Base-by-base conservation (phyloP, 1,140 invertebrate genomes). In the Eupeodes corollae region DNA sequence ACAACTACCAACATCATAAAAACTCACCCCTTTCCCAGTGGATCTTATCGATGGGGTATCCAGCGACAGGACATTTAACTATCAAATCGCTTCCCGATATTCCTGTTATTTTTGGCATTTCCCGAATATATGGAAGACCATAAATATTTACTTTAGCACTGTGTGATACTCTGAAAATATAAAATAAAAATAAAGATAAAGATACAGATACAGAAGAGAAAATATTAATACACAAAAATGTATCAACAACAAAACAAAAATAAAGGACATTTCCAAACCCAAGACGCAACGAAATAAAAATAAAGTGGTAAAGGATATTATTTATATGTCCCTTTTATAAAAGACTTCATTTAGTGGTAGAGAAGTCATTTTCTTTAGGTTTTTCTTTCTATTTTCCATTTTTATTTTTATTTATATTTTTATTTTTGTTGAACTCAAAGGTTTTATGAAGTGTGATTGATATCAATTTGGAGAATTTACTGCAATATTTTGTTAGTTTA, bases 51-150 rank as follows among this genome's bases (percentile, higher is more conserved):
- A 95, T 88, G 6, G 92, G 91, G 72, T 90, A 93, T 31, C 92
- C 92, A 32, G 88, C 88, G 11, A 92, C 91, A 42, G 91, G 90
- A 71, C 91, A 96, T 68, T 88, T 88, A 58, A 97, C 84, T 55
- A 84, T 75, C 49, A 93, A 76, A 66, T 83, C 82, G 58, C 81
- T 82, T 42, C 89, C 90, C 26, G 91, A 88, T 13, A 94, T 83
- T 1, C 88, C 90, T 6, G 86, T 90, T 30, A 93, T 80, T 73
- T 91, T 91, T 12, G 83, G 82, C 90, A 95, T 94, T 55, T 84
- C 79, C 44, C 91, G 73, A 47, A 97, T 90, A 62, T 82, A 90
- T 11, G 91, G 91, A 40, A 85, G 73, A 10, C 91, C 90, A 68
- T 92, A 93, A 57, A 95, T 87, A 72, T 94, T 94, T 48, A 96